These are phyloP conservation scores for Drosophila kurseongensis DNA, from an alignment of 1,140 invertebrate genomes.

Conservation along the genomic window DNA sequence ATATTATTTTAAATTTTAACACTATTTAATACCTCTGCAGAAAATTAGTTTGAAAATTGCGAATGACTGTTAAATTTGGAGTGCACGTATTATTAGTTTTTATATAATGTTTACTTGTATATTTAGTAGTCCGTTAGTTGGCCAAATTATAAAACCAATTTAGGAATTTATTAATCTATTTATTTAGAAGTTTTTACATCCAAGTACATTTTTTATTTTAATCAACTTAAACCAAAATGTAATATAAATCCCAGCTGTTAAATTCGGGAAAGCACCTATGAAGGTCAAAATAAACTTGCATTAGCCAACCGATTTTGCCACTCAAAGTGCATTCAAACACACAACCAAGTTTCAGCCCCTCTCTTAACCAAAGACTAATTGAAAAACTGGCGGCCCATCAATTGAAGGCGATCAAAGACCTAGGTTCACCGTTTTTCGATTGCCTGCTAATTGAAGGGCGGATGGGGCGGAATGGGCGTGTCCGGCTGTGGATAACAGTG, in stretches of 20 bases:
- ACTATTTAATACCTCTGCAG: not conserved
- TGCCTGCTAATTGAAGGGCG: constrained; percentile 52
- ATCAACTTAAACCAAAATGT: too few relatives aligned
- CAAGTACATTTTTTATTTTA: too few relatives aligned
- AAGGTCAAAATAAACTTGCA: constrained; percentile 5
- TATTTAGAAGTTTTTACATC: too few relatives aligned
- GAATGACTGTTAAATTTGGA: too few relatives aligned
- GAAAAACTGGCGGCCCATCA: constrained; percentile 71
- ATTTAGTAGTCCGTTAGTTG: too few relatives aligned
- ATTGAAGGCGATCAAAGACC: constrained; percentile 59
- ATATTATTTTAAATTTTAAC: not conserved
- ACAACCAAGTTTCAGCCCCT: constrained; percentile 17
- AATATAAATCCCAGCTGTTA: not conserved
- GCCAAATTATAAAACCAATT: too few relatives aligned
- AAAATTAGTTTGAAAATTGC: not conserved
- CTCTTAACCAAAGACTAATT: constrained; percentile 55
- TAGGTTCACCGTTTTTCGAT: constrained; percentile 10
- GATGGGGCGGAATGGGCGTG: constrained; percentile 29
- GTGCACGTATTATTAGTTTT: too few relatives aligned
- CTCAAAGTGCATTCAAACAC: constrained; percentile 14
- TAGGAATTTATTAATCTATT: too few relatives aligned
- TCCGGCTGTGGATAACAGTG: constrained; percentile 15
- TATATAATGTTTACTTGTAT: too few relatives aligned
- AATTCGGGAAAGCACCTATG: not conserved
- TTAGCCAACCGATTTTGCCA: not conserved